Conservation (phyloP, 2,797 vertebrate genomes). For the Cyprinodon diabolis region DNA sequence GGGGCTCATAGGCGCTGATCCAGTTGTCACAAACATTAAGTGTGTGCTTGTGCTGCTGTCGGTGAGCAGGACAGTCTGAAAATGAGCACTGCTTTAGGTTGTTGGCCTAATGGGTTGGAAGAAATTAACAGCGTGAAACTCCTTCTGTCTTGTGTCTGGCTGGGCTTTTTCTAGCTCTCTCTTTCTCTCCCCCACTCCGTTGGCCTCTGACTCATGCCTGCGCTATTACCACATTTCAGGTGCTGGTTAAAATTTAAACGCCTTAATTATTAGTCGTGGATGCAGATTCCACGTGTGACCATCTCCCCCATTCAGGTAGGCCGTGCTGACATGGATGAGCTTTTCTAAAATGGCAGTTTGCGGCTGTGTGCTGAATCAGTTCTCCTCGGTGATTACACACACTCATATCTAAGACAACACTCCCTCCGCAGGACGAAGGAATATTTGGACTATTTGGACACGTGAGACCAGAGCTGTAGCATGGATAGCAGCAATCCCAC, state of each 20-base stretch:
- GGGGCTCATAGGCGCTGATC: conserved; percentile 41
- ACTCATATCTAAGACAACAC: conserved; percentile 72
- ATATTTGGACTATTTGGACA: conserved; percentile 74
- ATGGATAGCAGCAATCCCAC: conserved; percentile 69
- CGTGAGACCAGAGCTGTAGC: conserved; percentile 73
- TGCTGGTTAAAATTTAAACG: conserved; percentile 47
- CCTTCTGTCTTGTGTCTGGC: conserved; percentile 59
- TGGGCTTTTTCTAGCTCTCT: conserved; percentile 33
- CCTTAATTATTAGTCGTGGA: conserved; percentile 15
- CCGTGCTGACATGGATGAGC: conserved; percentile 41
- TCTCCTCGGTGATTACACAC: conserved; percentile 77
- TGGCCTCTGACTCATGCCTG: conserved; percentile 56
- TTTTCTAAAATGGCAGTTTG: conserved; percentile 53
- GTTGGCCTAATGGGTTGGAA: conserved; percentile 68
- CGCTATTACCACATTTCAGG: conserved; percentile 55
- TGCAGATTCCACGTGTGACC: conserved; percentile 25
- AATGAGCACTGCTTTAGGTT: conserved; percentile 60
- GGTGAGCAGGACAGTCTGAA: conserved; percentile 55
- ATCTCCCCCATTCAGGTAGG: conserved; percentile 29
- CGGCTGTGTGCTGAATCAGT: conserved; percentile 60
- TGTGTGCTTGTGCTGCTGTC: conserved; percentile 37
- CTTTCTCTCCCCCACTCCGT: conserved; percentile 38
- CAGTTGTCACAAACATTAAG: conserved; percentile 61
- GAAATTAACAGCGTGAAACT: conserved; percentile 62
- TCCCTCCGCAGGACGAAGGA: conserved; percentile 64